Evolutionary conservation across 2,888 invertebrate genomes (phyloP), one percentile per base, ranked within the genome.

Genomic region (Parnassius apollo): DNA sequence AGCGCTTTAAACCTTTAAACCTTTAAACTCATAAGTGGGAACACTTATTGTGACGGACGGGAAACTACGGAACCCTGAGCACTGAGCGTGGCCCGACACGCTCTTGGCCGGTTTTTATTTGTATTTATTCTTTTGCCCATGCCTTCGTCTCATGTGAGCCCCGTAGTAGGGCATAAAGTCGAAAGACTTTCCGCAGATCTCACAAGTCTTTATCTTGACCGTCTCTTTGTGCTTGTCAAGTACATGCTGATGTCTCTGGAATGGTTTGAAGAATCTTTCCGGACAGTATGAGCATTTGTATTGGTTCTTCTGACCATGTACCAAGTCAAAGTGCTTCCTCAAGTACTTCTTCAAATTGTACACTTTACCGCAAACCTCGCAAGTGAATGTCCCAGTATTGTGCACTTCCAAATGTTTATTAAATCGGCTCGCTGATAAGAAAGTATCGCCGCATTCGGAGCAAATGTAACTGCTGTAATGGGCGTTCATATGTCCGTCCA

Each of bases 401-500:
- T 93, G 93, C 0, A 83, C 86, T 57, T 83, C 78, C 0, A 81
- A 65, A 62, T 93, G 93, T 9, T 79, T 81, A 25, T 80, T 82
- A 0, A 86, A 53, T 0, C 88, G 66, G 0, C 48, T 66, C 0
- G 66, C 65, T 0, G 83, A 69, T 0, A 86, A 18, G 54, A 83
- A 90, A 0, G 83, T 75, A 2, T 84, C 85, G 0, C 88, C 90
- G 25, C 89, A 90, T 4, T 84, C 84, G 11, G 80, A 81, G 62
- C 89, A 90, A 0, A 89, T 82, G 42, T 84, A 87, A 22, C 89
- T 89, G 42, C 87, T 80, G 61, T 78, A 91, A 66, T 91, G 90
- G 0, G 82, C 80, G 4, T 90, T 90, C 91, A 91, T 91, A 65
- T 91, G 90, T 0, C 86, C 61, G 44, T 90, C 90, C 0, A 88